A percentile compares a stretch with the other conserved stretches of the same genome.
Evolutionary conservation across 1,140 invertebrate species (phyloP).

Genomic region (Pinna nobilis): DNA sequence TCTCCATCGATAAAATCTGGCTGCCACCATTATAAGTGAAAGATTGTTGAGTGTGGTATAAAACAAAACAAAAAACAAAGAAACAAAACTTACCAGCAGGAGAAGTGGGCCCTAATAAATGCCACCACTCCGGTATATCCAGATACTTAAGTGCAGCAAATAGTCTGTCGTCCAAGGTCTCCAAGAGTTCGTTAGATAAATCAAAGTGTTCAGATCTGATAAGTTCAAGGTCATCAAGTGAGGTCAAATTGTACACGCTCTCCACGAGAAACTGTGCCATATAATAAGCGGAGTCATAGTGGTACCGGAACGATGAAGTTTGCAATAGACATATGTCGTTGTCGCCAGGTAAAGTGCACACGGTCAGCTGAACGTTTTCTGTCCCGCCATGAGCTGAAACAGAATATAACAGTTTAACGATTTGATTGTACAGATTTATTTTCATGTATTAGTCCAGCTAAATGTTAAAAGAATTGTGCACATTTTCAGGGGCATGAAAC

Average conservation of each 20-base stretch:
- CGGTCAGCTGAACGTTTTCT: slow-evolving; percentile 42
- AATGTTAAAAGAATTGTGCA: neutral
- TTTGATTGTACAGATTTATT: neutral
- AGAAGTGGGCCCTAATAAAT: slow-evolving; percentile 47
- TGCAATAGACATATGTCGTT: slow-evolving; percentile 34
- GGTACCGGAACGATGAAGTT: slow-evolving; percentile 44
- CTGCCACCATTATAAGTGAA: no score
- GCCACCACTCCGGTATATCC: slow-evolving; percentile 54
- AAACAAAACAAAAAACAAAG: no score
- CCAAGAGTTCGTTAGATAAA: slow-evolving; percentile 58
- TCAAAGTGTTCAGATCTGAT: slow-evolving; percentile 62
- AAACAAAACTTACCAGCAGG: slow-evolving; percentile 38
- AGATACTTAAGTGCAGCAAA: slow-evolving; percentile 45
- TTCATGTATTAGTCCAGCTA: neutral
- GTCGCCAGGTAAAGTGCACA: slow-evolving; percentile 33
- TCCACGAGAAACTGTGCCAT: slow-evolving; percentile 59
- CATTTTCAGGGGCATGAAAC: no score
- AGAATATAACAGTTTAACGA: neutral
- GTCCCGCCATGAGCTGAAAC: slow-evolving; percentile 46
- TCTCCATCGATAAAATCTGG: no score
- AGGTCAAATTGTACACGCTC: slow-evolving; percentile 55
- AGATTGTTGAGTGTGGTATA: neutral
- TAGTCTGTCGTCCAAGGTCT: slow-evolving; percentile 57
- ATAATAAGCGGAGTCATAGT: slow-evolving; percentile 54
- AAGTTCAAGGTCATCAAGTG: slow-evolving; percentile 61